phyloP scores from a whole-genome alignment of 2,113 vertebrate species.

The Semnornis frantzii region DNA sequence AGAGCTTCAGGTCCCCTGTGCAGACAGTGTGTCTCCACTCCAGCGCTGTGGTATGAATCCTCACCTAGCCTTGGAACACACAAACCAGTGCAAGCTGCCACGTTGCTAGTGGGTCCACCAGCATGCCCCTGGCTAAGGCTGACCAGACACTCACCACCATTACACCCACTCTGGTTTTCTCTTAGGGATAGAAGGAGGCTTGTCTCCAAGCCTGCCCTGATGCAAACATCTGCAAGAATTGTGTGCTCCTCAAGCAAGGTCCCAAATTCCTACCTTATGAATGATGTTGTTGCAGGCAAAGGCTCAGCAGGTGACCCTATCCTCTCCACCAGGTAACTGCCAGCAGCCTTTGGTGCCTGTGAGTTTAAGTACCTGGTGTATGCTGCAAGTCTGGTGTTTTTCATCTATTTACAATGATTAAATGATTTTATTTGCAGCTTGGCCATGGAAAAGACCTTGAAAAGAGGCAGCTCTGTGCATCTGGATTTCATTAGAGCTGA shows the following conservation, averaged over 20 bases:
- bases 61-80: background rate
- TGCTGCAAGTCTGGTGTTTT: background rate
- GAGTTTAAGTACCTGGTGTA: background rate
- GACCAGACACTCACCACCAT: background rate
- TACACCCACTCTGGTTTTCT: background rate
- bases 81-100: background rate
- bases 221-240: accelerated
- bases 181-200: background rate
- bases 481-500: constrained; percentile 65
- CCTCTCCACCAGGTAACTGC: background rate
- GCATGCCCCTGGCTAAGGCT: background rate
- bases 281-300: background rate
- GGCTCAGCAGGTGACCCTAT: background rate
- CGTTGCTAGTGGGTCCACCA: background rate
- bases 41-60: accelerated
- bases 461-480: constrained; percentile 48
- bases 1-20: background rate
- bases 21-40: background rate
- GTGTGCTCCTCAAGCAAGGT: background rate
- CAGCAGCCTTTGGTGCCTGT: background rate
- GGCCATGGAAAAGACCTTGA: constrained; percentile 16
- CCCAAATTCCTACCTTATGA: background rate
- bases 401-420: constrained; percentile 5
- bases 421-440: constrained; percentile 42
- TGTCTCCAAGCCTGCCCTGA: background rate